Evolutionary conservation across 2,113 vertebrate genomes (phyloP).

Genomic region (Hippocampus abdominalis): DNA sequence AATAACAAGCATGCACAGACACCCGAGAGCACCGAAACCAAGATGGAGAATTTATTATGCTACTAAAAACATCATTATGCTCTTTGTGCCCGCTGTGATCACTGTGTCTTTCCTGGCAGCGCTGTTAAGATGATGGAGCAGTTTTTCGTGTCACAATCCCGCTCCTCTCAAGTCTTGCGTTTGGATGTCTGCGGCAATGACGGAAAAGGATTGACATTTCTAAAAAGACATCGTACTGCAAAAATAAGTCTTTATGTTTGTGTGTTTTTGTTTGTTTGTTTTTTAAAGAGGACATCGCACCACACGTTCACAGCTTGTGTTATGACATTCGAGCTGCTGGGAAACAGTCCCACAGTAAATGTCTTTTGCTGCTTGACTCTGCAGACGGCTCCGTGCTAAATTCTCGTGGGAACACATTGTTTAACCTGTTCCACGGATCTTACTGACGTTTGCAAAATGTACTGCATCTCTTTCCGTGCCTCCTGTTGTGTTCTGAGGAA

Average conservation of each 20-base stretch:
- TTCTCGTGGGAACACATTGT: background rate
- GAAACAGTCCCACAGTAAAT: background rate
- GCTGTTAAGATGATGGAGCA: slow-evolving; percentile 36
- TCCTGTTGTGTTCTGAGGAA: slow-evolving; percentile 27
- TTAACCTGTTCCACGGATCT: slow-evolving; percentile 21
- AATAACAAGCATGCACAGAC: slow-evolving; percentile 29
- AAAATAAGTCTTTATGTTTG: slow-evolving; percentile 18
- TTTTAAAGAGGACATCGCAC: background rate
- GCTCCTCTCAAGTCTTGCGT: slow-evolving; percentile 39
- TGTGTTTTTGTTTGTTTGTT: background rate
- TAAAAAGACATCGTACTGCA: slow-evolving; percentile 43
- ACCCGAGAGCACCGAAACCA: slow-evolving; percentile 14
- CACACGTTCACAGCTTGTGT: background rate
- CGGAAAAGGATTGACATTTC: slow-evolving; percentile 59
- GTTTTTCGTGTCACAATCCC: slow-evolving; percentile 39
- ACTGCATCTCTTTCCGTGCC: slow-evolving; percentile 14
- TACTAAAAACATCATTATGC: slow-evolving; percentile 44
- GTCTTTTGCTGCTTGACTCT: slow-evolving; percentile 3
- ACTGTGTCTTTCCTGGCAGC: slow-evolving; percentile 15
- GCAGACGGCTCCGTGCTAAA: background rate
- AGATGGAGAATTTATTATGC: slow-evolving; percentile 23
- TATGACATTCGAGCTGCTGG: background rate
- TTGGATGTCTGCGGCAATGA: slow-evolving; percentile 32
- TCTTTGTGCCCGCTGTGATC: slow-evolving; percentile 24
- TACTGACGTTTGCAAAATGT: slow-evolving; percentile 13